Evolutionary conservation across 2,797 vertebrate genomes (phyloP).

Genomic region (Muscicapa striata): DNA sequence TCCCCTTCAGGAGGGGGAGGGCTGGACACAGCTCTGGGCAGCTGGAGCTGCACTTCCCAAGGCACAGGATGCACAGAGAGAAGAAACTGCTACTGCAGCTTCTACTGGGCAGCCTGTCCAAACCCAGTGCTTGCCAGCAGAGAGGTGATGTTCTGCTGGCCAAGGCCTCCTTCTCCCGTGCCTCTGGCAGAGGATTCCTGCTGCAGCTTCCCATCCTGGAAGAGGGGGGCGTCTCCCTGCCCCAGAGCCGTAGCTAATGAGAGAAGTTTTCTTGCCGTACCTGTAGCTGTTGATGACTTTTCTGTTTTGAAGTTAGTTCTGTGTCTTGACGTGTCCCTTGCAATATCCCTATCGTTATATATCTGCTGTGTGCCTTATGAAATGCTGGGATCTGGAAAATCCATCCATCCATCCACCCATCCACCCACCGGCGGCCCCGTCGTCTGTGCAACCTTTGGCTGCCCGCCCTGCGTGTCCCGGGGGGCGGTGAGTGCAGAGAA

Average conservation of each 20-base stretch:
- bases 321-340: constrained; percentile 87
- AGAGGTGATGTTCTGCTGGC: background rate
- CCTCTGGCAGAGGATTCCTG: background rate
- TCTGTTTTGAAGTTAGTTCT: constrained; percentile 82
- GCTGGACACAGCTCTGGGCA: background rate
- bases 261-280: constrained; percentile 75
- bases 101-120: constrained; percentile 33
- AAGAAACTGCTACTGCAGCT: background rate
- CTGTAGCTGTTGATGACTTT: constrained; percentile 84
- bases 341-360: constrained; percentile 88
- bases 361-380: constrained; percentile 85
- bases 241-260: constrained; percentile 53
- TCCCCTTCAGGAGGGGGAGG: background rate
- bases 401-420: constrained; percentile 34
- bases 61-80: background rate
- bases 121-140: background rate
- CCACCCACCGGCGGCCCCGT: constrained; percentile 77
- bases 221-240: constrained; percentile 17
- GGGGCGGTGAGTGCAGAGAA: constrained; percentile 82
- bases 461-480: constrained; percentile 34
- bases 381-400: constrained; percentile 81
- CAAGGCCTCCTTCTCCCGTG: background rate
- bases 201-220: background rate
- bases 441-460: constrained; percentile 75
- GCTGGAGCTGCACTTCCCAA: fast-evolving